Evolutionary conservation across 2,797 vertebrate species (phyloP).

Genomic region (Aphelocoma californica): DNA sequence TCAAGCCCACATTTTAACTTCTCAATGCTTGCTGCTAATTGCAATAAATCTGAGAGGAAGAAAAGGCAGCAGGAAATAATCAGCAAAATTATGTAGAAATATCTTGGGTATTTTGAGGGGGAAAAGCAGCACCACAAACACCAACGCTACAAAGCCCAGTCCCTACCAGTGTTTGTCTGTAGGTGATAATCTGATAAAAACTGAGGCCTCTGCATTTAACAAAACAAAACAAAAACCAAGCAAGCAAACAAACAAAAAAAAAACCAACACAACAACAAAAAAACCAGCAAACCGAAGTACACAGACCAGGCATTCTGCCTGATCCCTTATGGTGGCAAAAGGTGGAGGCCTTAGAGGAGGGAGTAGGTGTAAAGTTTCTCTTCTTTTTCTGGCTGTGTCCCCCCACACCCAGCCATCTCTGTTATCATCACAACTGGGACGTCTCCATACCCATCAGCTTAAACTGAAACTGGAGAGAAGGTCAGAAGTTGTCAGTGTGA

Average conservation of each 20-base stretch:
- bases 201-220: not conserved
- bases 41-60: not conserved
- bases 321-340: not conserved
- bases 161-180: not conserved
- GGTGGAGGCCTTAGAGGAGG: not conserved
- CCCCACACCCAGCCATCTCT: rapidly evolving
- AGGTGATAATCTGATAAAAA: not conserved
- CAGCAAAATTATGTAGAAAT: not conserved
- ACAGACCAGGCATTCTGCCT: not conserved
- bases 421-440: not conserved
- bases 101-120: not conserved
- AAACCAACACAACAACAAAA: not conserved
- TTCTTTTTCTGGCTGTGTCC: not conserved
- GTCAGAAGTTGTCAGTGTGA: not conserved
- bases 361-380: not conserved
- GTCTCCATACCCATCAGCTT: not conserved
- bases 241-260: no score
- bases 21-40: not conserved
- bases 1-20: not conserved
- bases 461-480: not conserved
- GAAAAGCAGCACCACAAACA: not conserved
- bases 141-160: not conserved
- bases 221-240: not conserved
- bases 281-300: not conserved
- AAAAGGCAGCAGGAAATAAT: not conserved